Conservation (phyloP, 1,140 invertebrate species). For the Gonioctena quinquepunctata region DNA sequence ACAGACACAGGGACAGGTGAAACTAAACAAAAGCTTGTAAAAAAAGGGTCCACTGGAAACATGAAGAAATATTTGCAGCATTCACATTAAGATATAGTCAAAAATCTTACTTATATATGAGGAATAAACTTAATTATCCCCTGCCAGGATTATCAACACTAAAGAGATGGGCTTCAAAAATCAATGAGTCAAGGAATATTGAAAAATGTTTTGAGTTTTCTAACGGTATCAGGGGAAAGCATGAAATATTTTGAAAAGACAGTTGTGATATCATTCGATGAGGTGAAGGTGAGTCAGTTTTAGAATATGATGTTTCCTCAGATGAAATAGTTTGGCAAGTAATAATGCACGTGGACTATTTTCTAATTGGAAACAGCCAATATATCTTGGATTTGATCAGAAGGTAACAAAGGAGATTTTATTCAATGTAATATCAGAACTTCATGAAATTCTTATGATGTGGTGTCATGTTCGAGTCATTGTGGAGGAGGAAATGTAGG, state of each 20-base stretch:
- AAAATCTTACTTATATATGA: no score
- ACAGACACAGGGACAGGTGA: no score
- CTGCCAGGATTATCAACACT: conserved; percentile 28
- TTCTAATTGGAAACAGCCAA: conserved; percentile 52
- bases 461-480: conserved; percentile 48
- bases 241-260: conserved; percentile 33
- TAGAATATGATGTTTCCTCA: conserved; percentile 45
- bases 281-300: conserved; percentile 45
- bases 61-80: no score
- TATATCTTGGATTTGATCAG: conserved; percentile 51
- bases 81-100: no score
- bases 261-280: conserved; percentile 43
- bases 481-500: conserved; percentile 43
- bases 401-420: conserved; percentile 48
- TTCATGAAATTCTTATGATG: conserved; percentile 43
- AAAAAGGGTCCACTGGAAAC: no score
- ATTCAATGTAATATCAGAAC: conserved; percentile 35
- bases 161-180: conserved; percentile 29
- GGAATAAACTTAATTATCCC: conserved; percentile 27
- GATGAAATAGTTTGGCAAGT: conserved; percentile 53
- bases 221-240: conserved; percentile 25
- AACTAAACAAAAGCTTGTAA: no score
- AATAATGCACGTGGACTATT: conserved; percentile 47
- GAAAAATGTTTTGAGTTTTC: conserved; percentile 27
- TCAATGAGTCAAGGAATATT: conserved; percentile 28